Percentiles rank a stretch among this genome's conserved stretches.
phyloP scores from a whole-genome alignment of 2,113 vertebrate genomes.

The Pterocles burchelli region DNA sequence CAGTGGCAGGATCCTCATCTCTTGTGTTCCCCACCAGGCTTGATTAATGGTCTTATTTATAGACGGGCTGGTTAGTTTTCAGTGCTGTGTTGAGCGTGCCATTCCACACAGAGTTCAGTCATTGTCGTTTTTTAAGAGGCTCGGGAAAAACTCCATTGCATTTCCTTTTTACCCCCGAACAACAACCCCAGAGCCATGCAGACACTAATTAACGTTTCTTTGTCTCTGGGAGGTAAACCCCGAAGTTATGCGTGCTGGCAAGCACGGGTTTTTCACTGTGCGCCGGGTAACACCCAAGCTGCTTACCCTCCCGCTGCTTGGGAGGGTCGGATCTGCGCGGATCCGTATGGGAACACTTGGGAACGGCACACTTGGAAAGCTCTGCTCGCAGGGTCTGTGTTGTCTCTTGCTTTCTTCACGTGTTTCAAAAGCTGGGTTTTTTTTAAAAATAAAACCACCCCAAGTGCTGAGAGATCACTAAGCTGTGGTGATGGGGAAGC shows the following conservation, averaged over 20 bases:
- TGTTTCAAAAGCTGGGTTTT: neutral
- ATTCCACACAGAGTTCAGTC: neutral
- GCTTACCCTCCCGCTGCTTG: neutral
- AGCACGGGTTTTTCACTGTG: neutral
- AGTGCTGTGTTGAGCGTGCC: neutral
- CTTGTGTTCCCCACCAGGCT: neutral
- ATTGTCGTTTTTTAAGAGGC: neutral
- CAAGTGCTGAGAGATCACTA: neutral
- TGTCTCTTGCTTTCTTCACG: neutral
- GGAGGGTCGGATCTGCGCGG: neutral
- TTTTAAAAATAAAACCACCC: neutral
- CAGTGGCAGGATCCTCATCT: neutral
- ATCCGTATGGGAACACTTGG: accelerated
- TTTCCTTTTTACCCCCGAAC: neutral
- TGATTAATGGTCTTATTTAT: neutral
- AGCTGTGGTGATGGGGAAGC: neutral
- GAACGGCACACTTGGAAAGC: neutral
- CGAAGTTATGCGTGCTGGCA: neutral
- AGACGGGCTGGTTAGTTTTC: conserved; percentile 16
- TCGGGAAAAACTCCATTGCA: neutral
- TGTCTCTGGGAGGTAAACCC: conserved; percentile 34
- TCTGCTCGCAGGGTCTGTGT: neutral
- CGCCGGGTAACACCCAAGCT: conserved; percentile 19
- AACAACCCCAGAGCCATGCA: neutral
- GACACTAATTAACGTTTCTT: conserved; percentile 2